These are phyloP conservation scores for Pimpla rufipes DNA, from an alignment of 2,888 invertebrate genomes.

Conservation along the genomic window DNA sequence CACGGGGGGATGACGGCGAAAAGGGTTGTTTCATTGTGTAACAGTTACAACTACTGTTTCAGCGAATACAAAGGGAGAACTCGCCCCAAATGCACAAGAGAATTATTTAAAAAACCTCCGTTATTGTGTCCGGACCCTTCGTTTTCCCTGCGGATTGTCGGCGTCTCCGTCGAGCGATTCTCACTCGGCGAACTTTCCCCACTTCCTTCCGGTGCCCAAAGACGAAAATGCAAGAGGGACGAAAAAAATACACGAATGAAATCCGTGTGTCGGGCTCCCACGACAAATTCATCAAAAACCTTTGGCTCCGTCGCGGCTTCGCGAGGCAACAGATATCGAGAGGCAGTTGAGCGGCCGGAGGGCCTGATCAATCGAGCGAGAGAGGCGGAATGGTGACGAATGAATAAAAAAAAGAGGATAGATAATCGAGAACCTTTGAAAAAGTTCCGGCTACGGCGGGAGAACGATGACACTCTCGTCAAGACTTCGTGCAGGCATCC, in stretches of 20 bases:
- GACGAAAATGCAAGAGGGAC: not conserved
- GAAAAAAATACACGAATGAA: not conserved
- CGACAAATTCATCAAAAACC: constrained; percentile 21
- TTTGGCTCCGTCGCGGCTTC: not conserved
- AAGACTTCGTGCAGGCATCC: constrained; percentile 35
- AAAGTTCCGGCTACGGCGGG: constrained; percentile 7
- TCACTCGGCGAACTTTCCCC: not conserved
- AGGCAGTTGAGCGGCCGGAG: not conserved
- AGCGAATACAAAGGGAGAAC: constrained; percentile 67
- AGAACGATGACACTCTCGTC: constrained; percentile 33
- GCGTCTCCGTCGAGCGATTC: not conserved
- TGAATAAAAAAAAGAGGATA: constrained; percentile 26
- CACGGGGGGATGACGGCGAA: constrained; percentile 53
- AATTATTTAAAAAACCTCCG: constrained; percentile 76
- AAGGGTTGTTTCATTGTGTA: constrained; percentile 70
- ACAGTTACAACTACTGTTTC: constrained; percentile 74
- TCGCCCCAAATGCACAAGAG: constrained; percentile 64
- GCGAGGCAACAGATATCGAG: not conserved
- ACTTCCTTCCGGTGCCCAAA: not conserved
- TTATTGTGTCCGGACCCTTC: constrained; percentile 69
- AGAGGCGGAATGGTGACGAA: not conserved
- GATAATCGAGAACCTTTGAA: constrained; percentile 10
- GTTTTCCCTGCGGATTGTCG: constrained; percentile 10
- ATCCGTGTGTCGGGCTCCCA: not conserved
- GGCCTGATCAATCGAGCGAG: constrained; percentile 13